A percentile compares a stretch with the other conserved stretches of the same genome.
Evolutionary conservation across 2,113 vertebrate species (phyloP).

Genomic region (Thamnophis sirtalis): DNA sequence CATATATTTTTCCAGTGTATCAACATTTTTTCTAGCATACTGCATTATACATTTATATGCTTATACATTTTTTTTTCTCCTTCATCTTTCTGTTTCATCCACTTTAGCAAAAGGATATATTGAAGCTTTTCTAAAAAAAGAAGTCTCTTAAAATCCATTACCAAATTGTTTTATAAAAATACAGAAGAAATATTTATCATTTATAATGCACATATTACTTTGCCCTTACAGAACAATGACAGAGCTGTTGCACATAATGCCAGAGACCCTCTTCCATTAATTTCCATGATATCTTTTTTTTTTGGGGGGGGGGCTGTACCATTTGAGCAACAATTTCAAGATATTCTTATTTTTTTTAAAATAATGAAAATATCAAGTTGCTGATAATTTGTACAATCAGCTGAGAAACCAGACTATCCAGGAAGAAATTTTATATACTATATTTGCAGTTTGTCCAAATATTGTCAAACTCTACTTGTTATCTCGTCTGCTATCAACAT

Average conservation of each 20-base stretch:
- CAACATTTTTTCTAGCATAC: background rate
- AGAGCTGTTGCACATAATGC: background rate
- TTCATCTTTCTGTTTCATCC: conserved; percentile 11
- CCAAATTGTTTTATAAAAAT: conserved; percentile 22
- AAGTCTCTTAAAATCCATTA: conserved; percentile 23
- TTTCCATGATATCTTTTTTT: background rate
- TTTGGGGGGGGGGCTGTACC: background rate
- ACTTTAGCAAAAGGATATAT: conserved; percentile 20
- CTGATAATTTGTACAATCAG: background rate
- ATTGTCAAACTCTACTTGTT: background rate
- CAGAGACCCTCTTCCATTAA: background rate
- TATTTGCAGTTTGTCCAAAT: background rate
- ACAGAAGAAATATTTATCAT: background rate
- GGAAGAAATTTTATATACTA: background rate
- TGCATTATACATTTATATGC: conserved; percentile 24
- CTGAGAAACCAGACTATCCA: background rate
- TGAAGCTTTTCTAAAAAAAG: conserved; percentile 2
- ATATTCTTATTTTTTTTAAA: background rate
- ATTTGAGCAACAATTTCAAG: background rate
- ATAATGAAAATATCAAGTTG: background rate
- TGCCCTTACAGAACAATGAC: background rate
- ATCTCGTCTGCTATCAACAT: background rate
- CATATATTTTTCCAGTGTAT: background rate
- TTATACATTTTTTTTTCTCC: conserved; percentile 6
- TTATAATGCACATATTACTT: conserved; percentile 14